Evolutionary conservation across 2,797 vertebrate genomes (phyloP).

Genomic region (Pteropus rufus): DNA sequence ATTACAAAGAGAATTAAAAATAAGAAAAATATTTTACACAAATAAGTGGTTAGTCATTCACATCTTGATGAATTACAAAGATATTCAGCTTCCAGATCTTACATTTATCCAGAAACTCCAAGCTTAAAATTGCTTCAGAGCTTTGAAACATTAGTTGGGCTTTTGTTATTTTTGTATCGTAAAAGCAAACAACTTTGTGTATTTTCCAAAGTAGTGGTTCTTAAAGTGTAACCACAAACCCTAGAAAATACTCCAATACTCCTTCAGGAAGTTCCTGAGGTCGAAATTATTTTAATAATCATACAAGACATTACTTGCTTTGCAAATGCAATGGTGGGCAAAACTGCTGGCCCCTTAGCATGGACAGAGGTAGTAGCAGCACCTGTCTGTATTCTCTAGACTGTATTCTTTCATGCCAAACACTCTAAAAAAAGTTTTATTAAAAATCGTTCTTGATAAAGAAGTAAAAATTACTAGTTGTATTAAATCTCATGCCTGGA

Average conservation of each 20-base stretch:
- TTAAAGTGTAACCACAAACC: neutral
- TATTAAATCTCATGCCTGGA: neutral
- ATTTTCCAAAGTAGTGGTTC: constrained; percentile 17
- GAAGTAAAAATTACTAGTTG: neutral
- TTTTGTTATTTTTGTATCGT: neutral
- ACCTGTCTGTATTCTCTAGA: neutral
- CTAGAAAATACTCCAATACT: neutral
- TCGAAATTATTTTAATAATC: neutral
- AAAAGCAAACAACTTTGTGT: constrained; percentile 3
- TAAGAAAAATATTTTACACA: constrained; percentile 5
- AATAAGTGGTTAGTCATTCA: neutral
- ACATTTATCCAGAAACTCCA: neutral
- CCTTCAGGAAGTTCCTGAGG: neutral
- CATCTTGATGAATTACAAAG: constrained; percentile 40
- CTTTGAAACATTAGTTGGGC: neutral
- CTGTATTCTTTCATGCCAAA: neutral
- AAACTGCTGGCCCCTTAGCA: neutral
- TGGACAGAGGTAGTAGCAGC: neutral
- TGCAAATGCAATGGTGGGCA: neutral
- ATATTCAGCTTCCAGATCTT: neutral
- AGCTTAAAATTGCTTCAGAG: neutral
- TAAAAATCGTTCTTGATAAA: neutral
- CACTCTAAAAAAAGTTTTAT: neutral
- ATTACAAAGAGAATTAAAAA: constrained; percentile 33
- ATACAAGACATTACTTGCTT: neutral